Conservation (phyloP, 2,888 invertebrate genomes). For the Caenorhabditis virilis region DNA sequence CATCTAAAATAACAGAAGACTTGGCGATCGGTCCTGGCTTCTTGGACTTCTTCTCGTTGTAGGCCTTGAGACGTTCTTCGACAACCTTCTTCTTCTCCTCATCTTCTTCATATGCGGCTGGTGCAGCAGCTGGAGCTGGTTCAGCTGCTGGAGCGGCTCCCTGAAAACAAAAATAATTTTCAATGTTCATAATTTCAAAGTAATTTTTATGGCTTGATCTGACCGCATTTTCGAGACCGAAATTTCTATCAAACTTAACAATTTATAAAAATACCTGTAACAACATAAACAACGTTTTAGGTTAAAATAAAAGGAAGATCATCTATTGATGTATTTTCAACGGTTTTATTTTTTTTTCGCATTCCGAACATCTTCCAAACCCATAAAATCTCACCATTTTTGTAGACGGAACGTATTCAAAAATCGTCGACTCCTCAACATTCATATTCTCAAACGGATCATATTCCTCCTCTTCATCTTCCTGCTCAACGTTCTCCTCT, state of each 20-base stretch:
- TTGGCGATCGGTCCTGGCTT: constrained; percentile 92
- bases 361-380: too few relatives aligned
- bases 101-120: constrained; percentile 58
- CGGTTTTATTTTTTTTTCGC: too few relatives aligned
- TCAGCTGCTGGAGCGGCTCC: constrained; percentile 10
- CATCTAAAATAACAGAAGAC: constrained; percentile 90
- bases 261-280: constrained; percentile 1
- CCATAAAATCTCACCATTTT: too few relatives aligned
- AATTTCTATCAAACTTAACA: not conserved
- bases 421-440: too few relatives aligned
- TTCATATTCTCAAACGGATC: constrained; percentile 53
- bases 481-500: constrained; percentile 24
- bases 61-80: constrained; percentile 87
- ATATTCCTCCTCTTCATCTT: constrained; percentile 49
- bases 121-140: constrained; percentile 13
- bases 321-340: constrained; percentile 2
- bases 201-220: not conserved
- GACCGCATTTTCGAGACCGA: not conserved
- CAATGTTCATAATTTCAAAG: not conserved
- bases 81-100: constrained; percentile 75
- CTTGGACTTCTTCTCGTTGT: constrained; percentile 90
- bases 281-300: constrained; percentile 3
- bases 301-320: constrained; percentile 39
- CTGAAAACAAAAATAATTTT: not conserved
- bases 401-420: too few relatives aligned